Evolutionary conservation across 2,888 invertebrate genomes (phyloP).

Genomic region (Eupithecia pulchellata): DNA sequence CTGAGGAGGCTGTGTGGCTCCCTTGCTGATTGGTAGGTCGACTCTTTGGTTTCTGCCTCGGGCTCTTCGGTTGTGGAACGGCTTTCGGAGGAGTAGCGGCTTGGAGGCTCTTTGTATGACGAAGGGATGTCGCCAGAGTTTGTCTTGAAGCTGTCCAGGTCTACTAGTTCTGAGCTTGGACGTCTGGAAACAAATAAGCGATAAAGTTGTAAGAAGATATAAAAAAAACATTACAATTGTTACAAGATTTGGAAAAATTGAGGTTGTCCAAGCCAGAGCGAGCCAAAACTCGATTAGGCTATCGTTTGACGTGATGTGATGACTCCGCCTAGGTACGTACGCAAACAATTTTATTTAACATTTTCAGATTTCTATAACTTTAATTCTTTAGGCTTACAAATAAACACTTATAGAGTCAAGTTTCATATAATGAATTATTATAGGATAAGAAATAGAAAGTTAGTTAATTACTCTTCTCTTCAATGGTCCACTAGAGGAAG

Average conservation of each 20-base stretch:
- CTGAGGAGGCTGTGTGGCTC: conserved; percentile 76
- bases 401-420: too few relatives aligned
- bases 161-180: conserved; percentile 92
- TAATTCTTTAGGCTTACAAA: too few relatives aligned
- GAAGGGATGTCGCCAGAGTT: conserved; percentile 85
- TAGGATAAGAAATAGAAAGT: too few relatives aligned
- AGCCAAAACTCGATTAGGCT: not conserved
- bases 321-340: not conserved
- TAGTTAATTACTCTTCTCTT: too few relatives aligned
- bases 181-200: conserved; percentile 74
- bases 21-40: conserved; percentile 60
- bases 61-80: conserved; percentile 84
- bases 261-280: not conserved
- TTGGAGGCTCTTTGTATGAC: conserved; percentile 81
- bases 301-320: not conserved
- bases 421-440: too few relatives aligned
- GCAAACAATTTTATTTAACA: too few relatives aligned
- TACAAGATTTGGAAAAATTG: not conserved
- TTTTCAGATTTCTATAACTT: too few relatives aligned
- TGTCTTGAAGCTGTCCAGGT: conserved; percentile 93
- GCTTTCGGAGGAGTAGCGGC: conserved; percentile 78
- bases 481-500: too few relatives aligned
- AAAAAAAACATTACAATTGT: not conserved
- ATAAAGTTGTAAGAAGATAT: not conserved
- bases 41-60: conserved; percentile 70